Percentiles rank a stretch among this genome's conserved stretches.
Conservation (phyloP, 2,113 vertebrate genomes). For the Coregonus clupeaformis region DNA sequence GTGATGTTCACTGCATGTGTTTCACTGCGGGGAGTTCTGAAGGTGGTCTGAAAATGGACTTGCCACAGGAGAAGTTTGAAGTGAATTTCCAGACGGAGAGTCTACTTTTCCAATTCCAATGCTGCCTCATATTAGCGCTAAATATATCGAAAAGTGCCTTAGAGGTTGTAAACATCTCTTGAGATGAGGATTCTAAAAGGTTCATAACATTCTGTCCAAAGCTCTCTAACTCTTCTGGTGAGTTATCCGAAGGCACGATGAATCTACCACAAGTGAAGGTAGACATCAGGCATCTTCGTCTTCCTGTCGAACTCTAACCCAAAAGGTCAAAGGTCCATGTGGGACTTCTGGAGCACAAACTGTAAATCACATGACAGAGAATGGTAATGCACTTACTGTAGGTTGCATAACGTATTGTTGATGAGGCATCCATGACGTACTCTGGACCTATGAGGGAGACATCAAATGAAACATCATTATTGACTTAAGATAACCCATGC, state of each 20-base stretch:
- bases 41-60: constrained; percentile 35
- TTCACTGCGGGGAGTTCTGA: neutral
- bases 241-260: too few relatives aligned
- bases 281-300: too few relatives aligned
- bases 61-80: constrained; percentile 20
- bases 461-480: constrained; percentile 18
- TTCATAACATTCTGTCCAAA: constrained; percentile 14
- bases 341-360: too few relatives aligned
- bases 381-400: constrained; percentile 85
- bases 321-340: too few relatives aligned
- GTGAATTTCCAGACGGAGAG: constrained; percentile 24
- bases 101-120: constrained; percentile 13
- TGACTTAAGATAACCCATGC: neutral
- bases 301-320: too few relatives aligned
- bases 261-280: too few relatives aligned
- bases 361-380: neutral
- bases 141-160: constrained; percentile 17
- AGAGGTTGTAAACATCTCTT: constrained; percentile 21
- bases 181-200: constrained; percentile 11
- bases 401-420: constrained; percentile 99
- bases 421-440: constrained; percentile 99
- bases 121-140: neutral
- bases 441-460: constrained; percentile 86
- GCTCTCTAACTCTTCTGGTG: constrained; percentile 2
- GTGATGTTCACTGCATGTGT: constrained; percentile 8